Evolutionary conservation across 1,140 invertebrate species (phyloP), one percentile per base, ranked within the genome.

Genomic region (Lordiphosa stackelbergi): DNA sequence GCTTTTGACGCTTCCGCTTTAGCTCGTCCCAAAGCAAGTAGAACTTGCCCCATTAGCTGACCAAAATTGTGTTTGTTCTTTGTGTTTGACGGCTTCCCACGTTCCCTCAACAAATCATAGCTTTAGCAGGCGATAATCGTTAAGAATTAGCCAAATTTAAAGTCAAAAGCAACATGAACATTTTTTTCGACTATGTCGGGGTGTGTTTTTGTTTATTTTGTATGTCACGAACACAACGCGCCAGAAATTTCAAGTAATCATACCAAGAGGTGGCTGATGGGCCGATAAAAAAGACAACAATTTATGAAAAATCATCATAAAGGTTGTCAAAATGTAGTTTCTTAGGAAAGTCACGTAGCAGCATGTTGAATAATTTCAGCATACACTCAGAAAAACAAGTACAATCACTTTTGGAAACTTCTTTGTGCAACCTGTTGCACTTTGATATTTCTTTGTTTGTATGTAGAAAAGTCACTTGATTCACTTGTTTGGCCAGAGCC

Each of bases 171-270:
- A 24, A 43, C 19, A 46, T 46, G 43, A 46, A 31, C 11, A 46
- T 31, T 45, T n/a, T 22, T 43, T 45, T 46, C 11, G 4, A 8
- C 19, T 22, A 22, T 24, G 22, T 24, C 22, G 22, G 28, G 43
- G 43, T 46, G 43, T 46, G 43, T 46, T 46, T 45, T 46, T 46
- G 24, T 46, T 46, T 46, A 34, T 31, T 46, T 46, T 28, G 43
- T 46, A 46, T 46, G 43, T 46, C 43, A 46, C 43, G 43, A 46
- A 45, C 42, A 24, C 28, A 31, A 5, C 22, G 42, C 11, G 24
- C 9, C 40, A 10, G 40, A 41, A 41, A 45, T 22, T 28, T 45
- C 43, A 46, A 46, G 31, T 46, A 34, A 46, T 28, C 28, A 31
- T 31, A 31, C 28, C 28, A 31, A 31, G 8, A 31, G 12, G 10